Percentiles rank a stretch among this genome's conserved stretches.
phyloP scores from a whole-genome alignment of 2,888 invertebrate genomes.

The Thereva unica region DNA sequence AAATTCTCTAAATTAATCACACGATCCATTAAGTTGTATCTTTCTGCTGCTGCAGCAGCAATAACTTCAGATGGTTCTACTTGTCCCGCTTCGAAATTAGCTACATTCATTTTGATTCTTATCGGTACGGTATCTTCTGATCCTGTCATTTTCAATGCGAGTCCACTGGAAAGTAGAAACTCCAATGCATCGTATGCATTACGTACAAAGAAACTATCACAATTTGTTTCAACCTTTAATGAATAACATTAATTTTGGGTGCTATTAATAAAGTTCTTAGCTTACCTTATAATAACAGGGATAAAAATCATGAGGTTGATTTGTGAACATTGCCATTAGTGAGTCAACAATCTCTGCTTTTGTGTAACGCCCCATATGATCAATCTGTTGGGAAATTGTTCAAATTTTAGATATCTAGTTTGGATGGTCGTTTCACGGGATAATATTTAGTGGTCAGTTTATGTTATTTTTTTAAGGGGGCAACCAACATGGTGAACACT shows the following conservation, averaged over 20 bases:
- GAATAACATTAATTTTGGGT: background rate
- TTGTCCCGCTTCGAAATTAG: constrained; percentile 38
- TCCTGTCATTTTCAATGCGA: constrained; percentile 22
- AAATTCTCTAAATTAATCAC: constrained; percentile 40
- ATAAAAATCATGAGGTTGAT: constrained; percentile 35
- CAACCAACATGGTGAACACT: too few relatives aligned
- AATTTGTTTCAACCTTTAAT: constrained; percentile 18
- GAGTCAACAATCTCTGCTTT: constrained; percentile 38
- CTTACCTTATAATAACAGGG: constrained; percentile 42
- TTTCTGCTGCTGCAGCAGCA: constrained; percentile 12
- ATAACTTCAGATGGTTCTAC: constrained; percentile 38
- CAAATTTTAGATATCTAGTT: background rate
- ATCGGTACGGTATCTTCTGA: constrained; percentile 25
- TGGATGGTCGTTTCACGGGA: too few relatives aligned
- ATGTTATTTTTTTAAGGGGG: too few relatives aligned
- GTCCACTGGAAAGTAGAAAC: constrained; percentile 26
- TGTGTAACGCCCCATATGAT: constrained; percentile 38
- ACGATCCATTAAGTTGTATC: constrained; percentile 40
- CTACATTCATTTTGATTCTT: constrained; percentile 38
- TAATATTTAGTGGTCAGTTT: too few relatives aligned
- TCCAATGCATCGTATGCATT: constrained; percentile 38
- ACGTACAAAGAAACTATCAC: constrained; percentile 41
- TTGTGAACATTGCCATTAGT: constrained; percentile 23
- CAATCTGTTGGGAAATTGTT: constrained; percentile 30
- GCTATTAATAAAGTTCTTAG: background rate